Conservation (phyloP, 2,113 vertebrate genomes). For the Macrotus californicus region DNA sequence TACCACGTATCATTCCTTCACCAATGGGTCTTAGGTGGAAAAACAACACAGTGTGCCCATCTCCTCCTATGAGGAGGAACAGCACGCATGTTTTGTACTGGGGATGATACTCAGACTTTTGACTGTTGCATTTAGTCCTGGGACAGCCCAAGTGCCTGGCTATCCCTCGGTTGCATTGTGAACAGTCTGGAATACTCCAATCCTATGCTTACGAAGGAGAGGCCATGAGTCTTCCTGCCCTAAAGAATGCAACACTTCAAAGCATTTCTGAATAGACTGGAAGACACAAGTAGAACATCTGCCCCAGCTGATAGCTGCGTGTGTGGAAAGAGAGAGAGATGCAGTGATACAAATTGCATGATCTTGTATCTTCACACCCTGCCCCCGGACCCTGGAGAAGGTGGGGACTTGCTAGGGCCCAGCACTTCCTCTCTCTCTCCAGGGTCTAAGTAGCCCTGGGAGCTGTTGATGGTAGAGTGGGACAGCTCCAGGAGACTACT, state of each 20-base stretch:
- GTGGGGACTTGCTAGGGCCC: neutral
- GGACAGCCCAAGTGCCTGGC: fast-evolving
- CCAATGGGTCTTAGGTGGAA: neutral
- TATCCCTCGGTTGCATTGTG: neutral
- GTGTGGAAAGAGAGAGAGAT: neutral
- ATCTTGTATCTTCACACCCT: fast-evolving
- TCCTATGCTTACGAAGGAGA: neutral
- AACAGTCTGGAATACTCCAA: neutral
- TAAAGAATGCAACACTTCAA: neutral
- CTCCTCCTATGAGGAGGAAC: neutral
- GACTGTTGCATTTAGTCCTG: neutral
- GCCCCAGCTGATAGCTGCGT: neutral
- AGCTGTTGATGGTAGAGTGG: neutral
- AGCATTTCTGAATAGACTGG: neutral
- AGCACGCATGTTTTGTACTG: neutral
- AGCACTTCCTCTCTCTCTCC: no score
- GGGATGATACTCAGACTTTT: neutral
- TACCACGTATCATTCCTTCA: neutral
- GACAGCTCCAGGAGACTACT: neutral
- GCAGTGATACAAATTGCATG: neutral
- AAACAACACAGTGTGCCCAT: neutral
- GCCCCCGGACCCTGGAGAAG: neutral
- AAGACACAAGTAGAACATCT: neutral
- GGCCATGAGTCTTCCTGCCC: neutral
- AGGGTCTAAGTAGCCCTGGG: neutral